A percentile compares a stretch with the other conserved stretches of the same genome.
Conservation (phyloP, 23 tunicate species). For the Ascidia mentula region DNA sequence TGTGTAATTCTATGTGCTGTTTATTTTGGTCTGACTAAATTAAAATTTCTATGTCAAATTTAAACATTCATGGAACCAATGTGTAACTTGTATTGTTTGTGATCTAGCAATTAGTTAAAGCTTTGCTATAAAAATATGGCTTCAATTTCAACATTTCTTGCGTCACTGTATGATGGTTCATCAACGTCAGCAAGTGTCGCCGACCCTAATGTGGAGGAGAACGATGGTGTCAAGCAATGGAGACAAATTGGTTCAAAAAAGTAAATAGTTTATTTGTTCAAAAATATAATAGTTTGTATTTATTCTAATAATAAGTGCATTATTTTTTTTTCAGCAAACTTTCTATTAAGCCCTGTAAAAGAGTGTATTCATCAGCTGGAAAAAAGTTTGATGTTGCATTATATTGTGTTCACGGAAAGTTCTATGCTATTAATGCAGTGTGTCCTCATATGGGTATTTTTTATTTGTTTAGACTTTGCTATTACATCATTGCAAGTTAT, state of each 20-base stretch:
- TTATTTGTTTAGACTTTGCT: too few relatives aligned
- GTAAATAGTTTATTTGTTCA: background rate
- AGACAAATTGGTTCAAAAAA: background rate
- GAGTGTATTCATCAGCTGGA: constrained; percentile 36
- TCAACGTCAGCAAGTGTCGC: too few relatives aligned
- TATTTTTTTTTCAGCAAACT: background rate
- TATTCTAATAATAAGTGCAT: background rate
- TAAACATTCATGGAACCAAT: too few relatives aligned
- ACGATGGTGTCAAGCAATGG: background rate
- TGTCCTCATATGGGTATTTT: constrained; percentile 68
- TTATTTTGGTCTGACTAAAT: background rate
- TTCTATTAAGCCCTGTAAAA: constrained; percentile 26
- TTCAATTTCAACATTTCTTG: background rate
- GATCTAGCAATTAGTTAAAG: too few relatives aligned
- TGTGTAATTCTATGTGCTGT: background rate
- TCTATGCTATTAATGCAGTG: constrained; percentile 60
- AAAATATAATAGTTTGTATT: background rate
- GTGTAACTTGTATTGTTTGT: too few relatives aligned
- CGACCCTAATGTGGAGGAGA: background rate
- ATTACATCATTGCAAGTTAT: too few relatives aligned
- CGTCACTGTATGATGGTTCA: background rate
- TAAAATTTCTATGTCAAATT: background rate
- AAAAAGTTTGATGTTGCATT: constrained; percentile 46
- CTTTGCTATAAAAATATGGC: too few relatives aligned
- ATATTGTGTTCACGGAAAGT: constrained; percentile 38